Percentiles rank a stretch among this genome's conserved stretches.
phyloP scores from a whole-genome alignment of 2,888 invertebrate genomes.

The Loripinus fragilis region DNA sequence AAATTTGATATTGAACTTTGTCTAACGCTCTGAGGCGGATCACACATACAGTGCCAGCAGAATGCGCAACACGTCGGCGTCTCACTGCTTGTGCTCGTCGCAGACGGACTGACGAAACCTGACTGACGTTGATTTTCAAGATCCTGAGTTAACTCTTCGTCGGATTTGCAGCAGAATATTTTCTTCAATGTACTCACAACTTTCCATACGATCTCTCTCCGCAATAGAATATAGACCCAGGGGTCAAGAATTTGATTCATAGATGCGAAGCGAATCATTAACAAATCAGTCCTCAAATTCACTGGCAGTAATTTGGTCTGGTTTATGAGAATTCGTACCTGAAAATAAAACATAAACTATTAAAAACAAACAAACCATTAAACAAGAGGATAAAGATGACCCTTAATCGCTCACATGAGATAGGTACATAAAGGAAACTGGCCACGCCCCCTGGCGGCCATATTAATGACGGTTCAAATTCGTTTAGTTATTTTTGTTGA shows the following conservation, averaged over 20 bases:
- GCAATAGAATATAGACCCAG: conserved; percentile 83
- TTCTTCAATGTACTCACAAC: conserved; percentile 58
- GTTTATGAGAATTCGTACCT: conserved; percentile 66
- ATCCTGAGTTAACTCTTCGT: conserved; percentile 12
- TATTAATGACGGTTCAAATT: too few species aligned
- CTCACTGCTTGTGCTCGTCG: conserved; percentile 38
- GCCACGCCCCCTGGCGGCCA: too few species aligned
- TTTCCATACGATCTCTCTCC: conserved; percentile 74
- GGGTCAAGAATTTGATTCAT: conserved; percentile 83
- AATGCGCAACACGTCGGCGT: conserved; percentile 65
- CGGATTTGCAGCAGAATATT: conserved; percentile 32
- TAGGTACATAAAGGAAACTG: too few species aligned
- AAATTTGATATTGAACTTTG: conserved; percentile 24
- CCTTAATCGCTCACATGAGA: too few species aligned
- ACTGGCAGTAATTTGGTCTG: conserved; percentile 62
- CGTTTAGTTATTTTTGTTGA: too few species aligned
- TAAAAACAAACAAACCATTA: background rate
- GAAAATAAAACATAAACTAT: conserved; percentile 32
- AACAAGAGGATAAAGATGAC: too few species aligned
- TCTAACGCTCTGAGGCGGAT: conserved; percentile 54
- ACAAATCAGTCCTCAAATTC: conserved; percentile 68
- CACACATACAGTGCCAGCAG: conserved; percentile 71
- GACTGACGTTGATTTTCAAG: conserved; percentile 16
- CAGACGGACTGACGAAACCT: conserved; percentile 19
- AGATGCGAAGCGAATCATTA: conserved; percentile 79